Base-by-base conservation (phyloP, 2,888 invertebrate genomes). In the Eupithecia vulgata region DNA sequence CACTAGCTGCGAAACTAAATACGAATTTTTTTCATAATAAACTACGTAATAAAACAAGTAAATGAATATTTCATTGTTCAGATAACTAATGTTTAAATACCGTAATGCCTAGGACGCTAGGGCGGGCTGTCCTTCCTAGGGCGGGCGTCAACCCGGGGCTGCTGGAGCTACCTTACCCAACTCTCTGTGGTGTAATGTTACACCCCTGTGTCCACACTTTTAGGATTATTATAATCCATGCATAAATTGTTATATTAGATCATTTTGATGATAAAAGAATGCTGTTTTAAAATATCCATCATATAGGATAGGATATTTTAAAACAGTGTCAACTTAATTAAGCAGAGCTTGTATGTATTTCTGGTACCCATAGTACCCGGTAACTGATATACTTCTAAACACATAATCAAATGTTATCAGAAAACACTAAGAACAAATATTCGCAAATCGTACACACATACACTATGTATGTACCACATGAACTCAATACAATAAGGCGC, bases 101-200 rank as follows among this genome's bases (percentile, higher is more conserved):
- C 12, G 17, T 61, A 61, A 61, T 34, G 61, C 17, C 61, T 4
- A 21, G 52, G 5, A 30, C 61, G 72, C 66, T 70, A 74, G 81
- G 82, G 74, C 80, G 78, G 77, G 76, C 75, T 57, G 82, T 77
- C 82, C 82, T 81, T 81, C 82, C 82, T 76, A 81, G 80, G 82
- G 79, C 82, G 82, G 81, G 70, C 81, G 74, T 30, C 79, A 77
- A 79, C 79, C 79, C 68, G 35, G 10, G 40, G 35, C 52, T 40
- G 17, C 35, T 12, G n/a, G 12, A n/a, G n/a, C n/a, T n/a, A n/a
- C n/a, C 68, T 42, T 1, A 57, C 25, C 57, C 57, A 25, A 25
- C 57, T 57, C 21, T 25, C 57, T 57, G 57, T 25, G 57, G 57
- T 57, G 12, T 13, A 57, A 12, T 57, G 25, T 25, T 13, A 57